These are phyloP conservation scores for Enteromius paludinosus DNA, from an alignment of 2,797 vertebrate species.

Conservation along the genomic window DNA sequence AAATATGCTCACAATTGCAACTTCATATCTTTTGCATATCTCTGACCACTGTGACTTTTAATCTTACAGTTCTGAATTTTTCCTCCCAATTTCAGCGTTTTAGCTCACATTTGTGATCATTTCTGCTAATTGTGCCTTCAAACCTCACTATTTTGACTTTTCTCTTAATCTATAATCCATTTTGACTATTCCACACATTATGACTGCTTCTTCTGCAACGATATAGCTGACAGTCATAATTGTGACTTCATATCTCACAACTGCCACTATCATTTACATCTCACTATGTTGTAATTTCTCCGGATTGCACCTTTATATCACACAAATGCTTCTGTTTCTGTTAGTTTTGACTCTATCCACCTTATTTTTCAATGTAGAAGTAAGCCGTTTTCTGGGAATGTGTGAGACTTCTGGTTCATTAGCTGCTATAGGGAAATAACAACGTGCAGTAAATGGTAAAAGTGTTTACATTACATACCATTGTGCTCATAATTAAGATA, in stretches of 20 bases:
- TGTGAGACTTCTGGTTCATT: not conserved
- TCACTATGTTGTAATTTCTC: not conserved
- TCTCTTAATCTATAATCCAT: not conserved
- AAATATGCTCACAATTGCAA: not conserved
- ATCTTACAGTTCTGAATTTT: not conserved
- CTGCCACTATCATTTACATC: not conserved
- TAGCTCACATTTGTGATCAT: not conserved
- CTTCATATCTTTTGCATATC: not conserved
- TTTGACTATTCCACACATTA: not conserved
- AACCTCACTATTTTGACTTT: not conserved
- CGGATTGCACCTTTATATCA: not conserved
- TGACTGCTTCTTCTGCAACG: not conserved
- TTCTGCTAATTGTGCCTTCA: not conserved
- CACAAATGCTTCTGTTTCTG: not conserved
- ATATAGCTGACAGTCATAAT: not conserved
- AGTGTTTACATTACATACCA: not conserved
- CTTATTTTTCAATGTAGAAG: not conserved
- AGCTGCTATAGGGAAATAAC: not conserved
- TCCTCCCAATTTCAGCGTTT: not conserved
- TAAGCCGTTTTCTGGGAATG: not conserved
- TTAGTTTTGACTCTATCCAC: not conserved
- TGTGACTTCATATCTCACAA: not conserved
- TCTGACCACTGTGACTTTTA: not conserved
- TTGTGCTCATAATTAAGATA: not conserved
- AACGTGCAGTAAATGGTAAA: not conserved